Evolutionary conservation across 2,113 vertebrate genomes (phyloP).

Genomic region (Paraplagusia blochii): DNA sequence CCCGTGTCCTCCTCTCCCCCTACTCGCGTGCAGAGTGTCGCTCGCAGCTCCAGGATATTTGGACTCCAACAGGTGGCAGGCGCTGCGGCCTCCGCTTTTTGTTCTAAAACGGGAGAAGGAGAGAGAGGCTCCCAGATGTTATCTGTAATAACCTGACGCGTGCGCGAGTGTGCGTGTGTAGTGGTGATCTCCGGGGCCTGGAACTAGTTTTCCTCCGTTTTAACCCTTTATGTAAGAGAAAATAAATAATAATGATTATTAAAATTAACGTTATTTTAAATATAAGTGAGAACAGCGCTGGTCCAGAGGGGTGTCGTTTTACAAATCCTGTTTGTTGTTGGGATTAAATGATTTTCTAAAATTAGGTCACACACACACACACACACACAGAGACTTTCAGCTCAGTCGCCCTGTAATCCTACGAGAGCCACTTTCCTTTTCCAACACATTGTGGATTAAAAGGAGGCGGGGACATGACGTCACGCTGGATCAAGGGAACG

Average conservation of each 20-base stretch:
- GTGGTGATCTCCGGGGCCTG: background rate
- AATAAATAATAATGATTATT: too few species aligned
- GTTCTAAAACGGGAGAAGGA: conserved; percentile 10
- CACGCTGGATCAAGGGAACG: conserved; percentile 15
- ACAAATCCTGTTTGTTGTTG: conserved; percentile 48
- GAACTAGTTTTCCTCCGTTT: background rate
- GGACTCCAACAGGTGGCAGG: conserved; percentile 80
- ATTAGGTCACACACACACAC: conserved; percentile 56
- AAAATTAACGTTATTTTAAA: too few species aligned
- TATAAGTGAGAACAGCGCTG: background rate
- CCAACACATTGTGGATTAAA: conserved; percentile 41
- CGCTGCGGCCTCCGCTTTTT: conserved; percentile 55
- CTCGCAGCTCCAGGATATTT: conserved; percentile 66
- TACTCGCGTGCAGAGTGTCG: conserved; percentile 56
- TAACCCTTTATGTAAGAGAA: background rate
- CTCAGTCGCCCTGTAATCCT: conserved; percentile 52
- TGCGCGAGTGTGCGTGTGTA: conserved; percentile 21
- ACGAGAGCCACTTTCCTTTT: conserved; percentile 67
- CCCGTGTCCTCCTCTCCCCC: conserved; percentile 41
- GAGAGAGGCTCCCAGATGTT: conserved; percentile 54
- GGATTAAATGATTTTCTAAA: conserved; percentile 48
- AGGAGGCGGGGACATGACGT: conserved; percentile 44
- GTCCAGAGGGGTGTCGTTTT: background rate
- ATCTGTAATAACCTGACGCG: conserved; percentile 44
- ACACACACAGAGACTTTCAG: conserved; percentile 20